A percentile compares a stretch with the other conserved stretches of the same genome.
Conservation (phyloP, 2,113 vertebrate species). For the Scopus umbretta region DNA sequence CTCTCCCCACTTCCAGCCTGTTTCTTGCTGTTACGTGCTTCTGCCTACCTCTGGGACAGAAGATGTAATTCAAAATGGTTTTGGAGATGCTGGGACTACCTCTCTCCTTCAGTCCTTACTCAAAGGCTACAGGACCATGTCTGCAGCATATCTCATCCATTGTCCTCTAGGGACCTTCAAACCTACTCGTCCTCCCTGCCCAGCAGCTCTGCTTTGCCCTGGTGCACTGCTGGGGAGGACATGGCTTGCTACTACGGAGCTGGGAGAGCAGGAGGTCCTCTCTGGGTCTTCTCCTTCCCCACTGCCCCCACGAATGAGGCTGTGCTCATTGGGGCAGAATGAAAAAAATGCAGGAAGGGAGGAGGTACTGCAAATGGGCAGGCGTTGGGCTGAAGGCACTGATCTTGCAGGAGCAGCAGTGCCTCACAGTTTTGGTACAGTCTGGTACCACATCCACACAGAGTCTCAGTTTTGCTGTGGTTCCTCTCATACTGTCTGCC, state of each 20-base stretch:
- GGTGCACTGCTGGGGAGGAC: not conserved
- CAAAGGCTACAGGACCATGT: not conserved
- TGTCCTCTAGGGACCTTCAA: not conserved
- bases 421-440: not conserved
- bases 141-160: fast-evolving
- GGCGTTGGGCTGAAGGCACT: not conserved
- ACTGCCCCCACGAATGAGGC: not conserved
- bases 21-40: not conserved
- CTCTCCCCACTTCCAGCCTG: not conserved
- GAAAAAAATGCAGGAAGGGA: not conserved
- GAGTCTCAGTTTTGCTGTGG: not conserved
- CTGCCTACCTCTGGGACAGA: not conserved
- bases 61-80: not conserved
- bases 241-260: not conserved
- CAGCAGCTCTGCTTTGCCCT: not conserved
- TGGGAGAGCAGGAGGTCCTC: not conserved
- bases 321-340: not conserved
- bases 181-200: not conserved
- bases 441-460: not conserved
- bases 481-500: not conserved
- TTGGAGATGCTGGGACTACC: not conserved
- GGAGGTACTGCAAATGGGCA: not conserved
- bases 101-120: not conserved
- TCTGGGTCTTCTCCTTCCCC: not conserved
- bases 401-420: not conserved